A percentile compares a stretch with the other conserved stretches of the same genome.
phyloP scores from a whole-genome alignment of 30 jellyfish, hydroid and myxozoan genomes.

The Chrysaora quinquecirrha region DNA sequence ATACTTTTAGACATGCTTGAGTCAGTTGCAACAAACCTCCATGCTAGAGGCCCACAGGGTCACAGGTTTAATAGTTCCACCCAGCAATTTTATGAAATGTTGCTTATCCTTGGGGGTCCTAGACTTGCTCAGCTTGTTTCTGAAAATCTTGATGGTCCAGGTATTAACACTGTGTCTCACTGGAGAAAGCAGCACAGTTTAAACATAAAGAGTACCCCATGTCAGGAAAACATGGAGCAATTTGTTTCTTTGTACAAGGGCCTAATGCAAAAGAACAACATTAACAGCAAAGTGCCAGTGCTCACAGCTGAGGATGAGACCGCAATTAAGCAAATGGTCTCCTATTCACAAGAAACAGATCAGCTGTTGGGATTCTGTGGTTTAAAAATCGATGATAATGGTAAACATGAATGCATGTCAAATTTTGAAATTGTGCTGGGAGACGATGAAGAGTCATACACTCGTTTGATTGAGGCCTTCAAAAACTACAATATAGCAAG shows the following conservation, averaged over 20 bases:
- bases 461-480: neutral
- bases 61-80: neutral
- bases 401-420: neutral
- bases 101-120: conserved; percentile 2
- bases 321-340: neutral
- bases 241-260: no score
- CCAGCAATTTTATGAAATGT: neutral
- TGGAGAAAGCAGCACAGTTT: conserved; percentile 16
- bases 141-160: conserved; percentile 19
- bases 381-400: neutral
- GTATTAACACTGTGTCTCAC: neutral
- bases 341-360: conserved; percentile 11
- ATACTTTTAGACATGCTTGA: neutral
- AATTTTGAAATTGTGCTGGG: neutral
- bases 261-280: neutral
- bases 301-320: conserved; percentile 31
- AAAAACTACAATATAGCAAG: no score
- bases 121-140: conserved; percentile 11
- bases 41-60: neutral
- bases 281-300: neutral
- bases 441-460: neutral
- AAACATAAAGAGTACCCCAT: neutral
- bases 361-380: conserved; percentile 27
- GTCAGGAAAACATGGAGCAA: no score
- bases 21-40: neutral